Base-by-base conservation (phyloP, 2,888 invertebrate genomes). In the Rambutsinella grinnellia region DNA sequence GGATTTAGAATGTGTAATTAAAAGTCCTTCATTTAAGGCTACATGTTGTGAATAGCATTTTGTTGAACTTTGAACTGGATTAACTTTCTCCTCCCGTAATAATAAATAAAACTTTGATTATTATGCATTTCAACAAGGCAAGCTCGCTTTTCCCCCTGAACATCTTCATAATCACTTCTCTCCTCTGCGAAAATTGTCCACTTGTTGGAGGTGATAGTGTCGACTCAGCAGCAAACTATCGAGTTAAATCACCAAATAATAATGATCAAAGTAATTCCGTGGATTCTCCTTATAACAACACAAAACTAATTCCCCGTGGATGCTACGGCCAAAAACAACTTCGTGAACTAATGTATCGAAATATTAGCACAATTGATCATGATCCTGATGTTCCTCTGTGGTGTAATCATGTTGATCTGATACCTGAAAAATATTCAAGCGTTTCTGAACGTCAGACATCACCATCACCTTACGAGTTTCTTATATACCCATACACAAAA, bases 301-400 rank as follows among this genome's bases (percentile, higher is more conserved):
- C 13, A 46, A 68, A 2, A 67, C n/a, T 21, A 23, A 58, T 70
- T 19, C 56, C 69, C 0, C 15, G 49, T 23, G 70, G 70, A n/a
- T 71, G 70, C 51, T 71, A 49, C 17, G 63, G 56, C 6, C 57
- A 54, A 27, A 62, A 62, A 19, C 62, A 71, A 28, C 36, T 71
- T 13, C 46, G 17, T 1, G 49, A 57, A n/a, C 23, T 71, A 13
- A 5, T 56, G 1, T 47, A 3, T 2, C 8, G 6, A 3, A 46
- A 46, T 15, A 3, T 2, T 19, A 53, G 53, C n/a, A 3, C 2
- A 53, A 63, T 21, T 23, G 36, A 56, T 15, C 49, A 47, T n/a
- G 24, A 19, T 2, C 65, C 72, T 3, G 15, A 17, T 2, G n/a
- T 21, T 0, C 65, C 72, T 8, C 21, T 36, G 5, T 72, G 72